phyloP scores from a whole-genome alignment of 2,797 vertebrate genomes.

The Pseudochromis fuscus region DNA sequence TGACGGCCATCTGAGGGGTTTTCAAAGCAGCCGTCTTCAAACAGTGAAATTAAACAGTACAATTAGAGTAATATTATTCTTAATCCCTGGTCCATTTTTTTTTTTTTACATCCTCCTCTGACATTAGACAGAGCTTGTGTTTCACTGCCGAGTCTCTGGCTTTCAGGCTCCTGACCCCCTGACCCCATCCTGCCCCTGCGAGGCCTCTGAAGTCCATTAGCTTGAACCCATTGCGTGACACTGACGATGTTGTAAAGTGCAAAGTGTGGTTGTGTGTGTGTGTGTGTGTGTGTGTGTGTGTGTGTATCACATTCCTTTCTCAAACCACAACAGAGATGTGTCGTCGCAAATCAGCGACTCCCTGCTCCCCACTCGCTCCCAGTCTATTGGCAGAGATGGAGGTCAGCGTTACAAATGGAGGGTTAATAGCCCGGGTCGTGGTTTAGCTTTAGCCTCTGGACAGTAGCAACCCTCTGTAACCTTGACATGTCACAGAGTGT shows the following conservation, averaged over 20 bases:
- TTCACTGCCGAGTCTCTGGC: conserved; percentile 26
- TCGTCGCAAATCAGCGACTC: conserved; percentile 33
- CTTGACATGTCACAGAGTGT: conserved; percentile 34
- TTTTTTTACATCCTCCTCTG: neutral
- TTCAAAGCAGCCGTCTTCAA: neutral
- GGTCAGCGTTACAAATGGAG: conserved; percentile 42
- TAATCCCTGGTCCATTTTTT: neutral
- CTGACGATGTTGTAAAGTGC: conserved; percentile 48
- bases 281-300: conserved; percentile 11
- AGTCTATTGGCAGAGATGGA: conserved; percentile 8
- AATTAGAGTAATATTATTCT: neutral
- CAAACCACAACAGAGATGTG: conserved; percentile 44
- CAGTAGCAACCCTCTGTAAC: conserved; percentile 32
- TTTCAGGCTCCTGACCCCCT: conserved; percentile 23
- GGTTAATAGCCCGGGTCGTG: conserved; percentile 55
- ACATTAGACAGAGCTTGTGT: conserved; percentile 2
- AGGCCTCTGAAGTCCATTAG: conserved; percentile 69
- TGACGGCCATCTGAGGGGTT: neutral
- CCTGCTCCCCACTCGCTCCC: neutral
- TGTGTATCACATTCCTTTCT: conserved; percentile 53
- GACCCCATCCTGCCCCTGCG: conserved; percentile 12
- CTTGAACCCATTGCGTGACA: conserved; percentile 34
- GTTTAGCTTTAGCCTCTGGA: conserved; percentile 51
- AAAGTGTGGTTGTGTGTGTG: conserved; percentile 20
- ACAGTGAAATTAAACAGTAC: neutral